phyloP scores from a whole-genome alignment of 2,888 invertebrate genomes.

The Aphodius sticticus region DNA sequence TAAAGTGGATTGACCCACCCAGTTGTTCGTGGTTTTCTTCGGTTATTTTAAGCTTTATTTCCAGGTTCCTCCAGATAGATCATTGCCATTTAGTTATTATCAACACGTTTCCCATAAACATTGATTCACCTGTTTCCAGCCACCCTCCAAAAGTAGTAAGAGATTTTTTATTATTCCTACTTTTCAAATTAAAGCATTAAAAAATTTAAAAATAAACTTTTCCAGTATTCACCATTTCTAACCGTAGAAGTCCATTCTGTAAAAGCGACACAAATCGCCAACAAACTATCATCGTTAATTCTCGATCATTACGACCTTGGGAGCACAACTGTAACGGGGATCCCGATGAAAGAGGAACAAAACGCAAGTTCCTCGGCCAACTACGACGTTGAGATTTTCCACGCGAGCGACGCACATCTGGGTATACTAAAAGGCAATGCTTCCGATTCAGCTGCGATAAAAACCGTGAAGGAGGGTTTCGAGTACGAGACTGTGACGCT shows the following conservation, averaged over 20 bases:
- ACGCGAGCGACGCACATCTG: conserved; percentile 85
- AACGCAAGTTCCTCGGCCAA: conserved; percentile 98
- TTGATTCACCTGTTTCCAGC: conserved; percentile 79
- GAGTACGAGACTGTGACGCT: conserved; percentile 87
- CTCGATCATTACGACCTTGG: conserved; percentile 89
- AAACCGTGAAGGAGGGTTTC: conserved; percentile 75
- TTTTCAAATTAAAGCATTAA: neutral
- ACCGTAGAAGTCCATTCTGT: conserved; percentile 85
- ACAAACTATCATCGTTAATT: conserved; percentile 78
- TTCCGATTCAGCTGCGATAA: conserved; percentile 68
- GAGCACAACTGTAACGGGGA: conserved; percentile 96
- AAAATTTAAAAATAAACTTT: conserved; percentile 22
- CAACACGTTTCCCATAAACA: conserved; percentile 85
- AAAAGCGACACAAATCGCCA: conserved; percentile 76
- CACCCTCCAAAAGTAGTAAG: conserved; percentile 74
- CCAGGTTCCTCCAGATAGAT: conserved; percentile 77
- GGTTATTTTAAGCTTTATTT: too few relatives aligned
- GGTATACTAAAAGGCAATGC: conserved; percentile 75
- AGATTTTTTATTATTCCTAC: conserved; percentile 27
- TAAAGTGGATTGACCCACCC: too few relatives aligned
- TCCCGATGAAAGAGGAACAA: conserved; percentile 99
- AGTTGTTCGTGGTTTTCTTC: too few relatives aligned
- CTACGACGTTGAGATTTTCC: conserved; percentile 98
- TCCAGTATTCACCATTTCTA: conserved; percentile 72
- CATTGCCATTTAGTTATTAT: conserved; percentile 91